Base-by-base conservation (phyloP, 2,888 invertebrate species). In the Ormyrus pomaceus region DNA sequence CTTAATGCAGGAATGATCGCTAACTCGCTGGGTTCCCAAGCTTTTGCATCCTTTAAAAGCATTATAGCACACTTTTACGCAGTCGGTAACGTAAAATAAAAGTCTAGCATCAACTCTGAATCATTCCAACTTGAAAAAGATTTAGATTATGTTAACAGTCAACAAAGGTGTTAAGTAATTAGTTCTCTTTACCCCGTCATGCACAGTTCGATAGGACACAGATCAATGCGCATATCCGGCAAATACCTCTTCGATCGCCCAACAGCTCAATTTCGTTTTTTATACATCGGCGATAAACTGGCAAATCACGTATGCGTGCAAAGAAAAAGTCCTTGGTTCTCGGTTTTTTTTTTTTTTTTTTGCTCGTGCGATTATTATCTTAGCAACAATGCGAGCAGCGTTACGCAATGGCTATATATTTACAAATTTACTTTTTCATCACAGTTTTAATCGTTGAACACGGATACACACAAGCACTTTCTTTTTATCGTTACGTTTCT, bases 381-480 rank as follows among this genome's bases (percentile, higher is more conserved):
- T 34, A 71, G 48, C 75, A 71, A 62, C 59, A 76, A 76, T 34
- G 34, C 53, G 59, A 59, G 51, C 11, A 74, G 48, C 53, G 53
- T 45, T 46, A 48, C 59, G 59, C 58, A 58, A 34, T 46, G 69
- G 59, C 6, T 64, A 64, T 50, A 66, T 81, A 81, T 81, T 77
- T 81, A 81, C 77, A 77, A 69, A 68, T 81, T 66, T 70, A 62
- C 34, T 56, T 74, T 72, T 78, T 81, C 81, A 81, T 81, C 78
- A 81, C 78, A 81, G 81, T 68, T 81, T 76, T 11, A 76, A 78
- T 81, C 78, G 81, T 81, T 81, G 81, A 78, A 81, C 78, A 81
- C 81, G 80, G 55, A 81, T 79, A 69, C 72, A 79, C 64, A 77
- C 75, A 77, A 34, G 59, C 58, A 51, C 59, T 48, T 46, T 34